These are phyloP conservation scores for Drosophila insularis DNA, from an alignment of 1,140 invertebrate genomes.

Conservation along the genomic window DNA sequence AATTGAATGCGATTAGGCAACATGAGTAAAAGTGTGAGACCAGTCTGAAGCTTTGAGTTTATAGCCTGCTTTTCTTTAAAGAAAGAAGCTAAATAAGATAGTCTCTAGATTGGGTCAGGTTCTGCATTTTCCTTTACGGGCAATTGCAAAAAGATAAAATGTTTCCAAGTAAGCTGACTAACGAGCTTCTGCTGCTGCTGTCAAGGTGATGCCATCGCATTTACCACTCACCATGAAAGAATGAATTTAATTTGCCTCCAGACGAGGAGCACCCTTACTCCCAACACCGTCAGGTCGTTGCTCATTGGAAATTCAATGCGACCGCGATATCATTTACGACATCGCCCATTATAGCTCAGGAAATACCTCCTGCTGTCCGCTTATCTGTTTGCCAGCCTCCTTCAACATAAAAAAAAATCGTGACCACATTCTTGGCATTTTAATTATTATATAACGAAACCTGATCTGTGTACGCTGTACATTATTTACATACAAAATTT, in stretches of 20 bases:
- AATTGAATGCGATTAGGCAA: slow-evolving; percentile 72
- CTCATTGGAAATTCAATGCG: slow-evolving; percentile 69
- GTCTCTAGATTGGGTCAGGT: not conserved
- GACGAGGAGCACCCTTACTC: not conserved
- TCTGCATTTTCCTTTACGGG: not conserved
- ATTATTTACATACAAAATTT: slow-evolving; percentile 12
- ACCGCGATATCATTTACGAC: slow-evolving; percentile 57
- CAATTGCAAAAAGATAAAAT: slow-evolving; percentile 48
- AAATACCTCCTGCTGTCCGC: slow-evolving; percentile 23
- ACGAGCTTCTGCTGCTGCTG: slow-evolving; percentile 39
- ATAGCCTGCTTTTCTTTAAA: slow-evolving; percentile 10
- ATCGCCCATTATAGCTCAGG: slow-evolving; percentile 51
- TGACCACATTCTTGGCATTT: slow-evolving; percentile 56
- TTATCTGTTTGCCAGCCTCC: not conserved
- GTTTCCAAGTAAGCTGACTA: slow-evolving; percentile 39
- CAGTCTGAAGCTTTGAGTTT: not conserved
- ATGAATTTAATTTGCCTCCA: slow-evolving; percentile 18
- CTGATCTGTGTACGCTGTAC: slow-evolving; percentile 37
- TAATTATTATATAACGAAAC: slow-evolving; percentile 51
- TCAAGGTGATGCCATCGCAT: slow-evolving; percentile 40
- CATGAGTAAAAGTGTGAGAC: slow-evolving; percentile 12
- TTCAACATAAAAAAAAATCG: slow-evolving; percentile 1
- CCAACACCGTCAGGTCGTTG: slow-evolving; percentile 11
- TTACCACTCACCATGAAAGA: not conserved
- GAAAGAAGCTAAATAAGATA: not conserved